Percentiles rank a stretch among this genome's conserved stretches.
Evolutionary conservation across 1,140 invertebrate species (phyloP).

Genomic region (Hypothenemus hampei): DNA sequence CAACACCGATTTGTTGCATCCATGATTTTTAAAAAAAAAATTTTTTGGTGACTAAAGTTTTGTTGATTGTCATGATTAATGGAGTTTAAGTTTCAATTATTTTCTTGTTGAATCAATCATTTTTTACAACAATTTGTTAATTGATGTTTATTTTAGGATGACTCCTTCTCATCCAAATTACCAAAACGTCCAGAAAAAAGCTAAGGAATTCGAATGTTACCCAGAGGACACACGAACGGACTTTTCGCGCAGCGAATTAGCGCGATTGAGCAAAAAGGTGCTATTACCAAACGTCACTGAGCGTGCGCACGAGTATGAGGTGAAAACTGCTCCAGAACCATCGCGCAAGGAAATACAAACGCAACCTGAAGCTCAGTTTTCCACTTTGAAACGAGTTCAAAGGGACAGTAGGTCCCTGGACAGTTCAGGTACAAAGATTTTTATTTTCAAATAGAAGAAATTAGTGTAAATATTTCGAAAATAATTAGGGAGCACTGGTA

Average conservation of each 20-base stretch:
- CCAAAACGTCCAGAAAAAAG: slow-evolving; percentile 64
- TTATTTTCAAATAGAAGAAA: neutral
- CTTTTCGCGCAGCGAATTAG: slow-evolving; percentile 67
- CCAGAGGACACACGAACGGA: slow-evolving; percentile 58
- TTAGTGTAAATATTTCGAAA: neutral
- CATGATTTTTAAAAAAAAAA: too few species aligned
- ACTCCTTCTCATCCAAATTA: slow-evolving; percentile 49
- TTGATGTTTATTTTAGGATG: too few species aligned
- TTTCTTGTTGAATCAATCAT: too few species aligned
- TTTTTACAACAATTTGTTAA: too few species aligned
- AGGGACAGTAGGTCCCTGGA: slow-evolving; percentile 48
- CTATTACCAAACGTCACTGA: slow-evolving; percentile 70
- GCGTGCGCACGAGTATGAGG: slow-evolving; percentile 69
- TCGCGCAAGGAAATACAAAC: slow-evolving; percentile 14
- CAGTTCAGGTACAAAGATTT: slow-evolving; percentile 40
- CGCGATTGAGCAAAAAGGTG: slow-evolving; percentile 61
- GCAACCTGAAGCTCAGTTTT: neutral
- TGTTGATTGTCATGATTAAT: too few species aligned
- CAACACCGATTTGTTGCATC: too few species aligned
- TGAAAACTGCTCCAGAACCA: slow-evolving; percentile 42
- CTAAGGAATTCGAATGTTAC: slow-evolving; percentile 66
- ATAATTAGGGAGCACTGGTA: slow-evolving; percentile 32
- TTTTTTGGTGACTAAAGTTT: too few species aligned
- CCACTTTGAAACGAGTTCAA: slow-evolving; percentile 35
- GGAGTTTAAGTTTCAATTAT: too few species aligned